phyloP scores from a whole-genome alignment of 2,797 vertebrate species.

The Harpagifer antarcticus region DNA sequence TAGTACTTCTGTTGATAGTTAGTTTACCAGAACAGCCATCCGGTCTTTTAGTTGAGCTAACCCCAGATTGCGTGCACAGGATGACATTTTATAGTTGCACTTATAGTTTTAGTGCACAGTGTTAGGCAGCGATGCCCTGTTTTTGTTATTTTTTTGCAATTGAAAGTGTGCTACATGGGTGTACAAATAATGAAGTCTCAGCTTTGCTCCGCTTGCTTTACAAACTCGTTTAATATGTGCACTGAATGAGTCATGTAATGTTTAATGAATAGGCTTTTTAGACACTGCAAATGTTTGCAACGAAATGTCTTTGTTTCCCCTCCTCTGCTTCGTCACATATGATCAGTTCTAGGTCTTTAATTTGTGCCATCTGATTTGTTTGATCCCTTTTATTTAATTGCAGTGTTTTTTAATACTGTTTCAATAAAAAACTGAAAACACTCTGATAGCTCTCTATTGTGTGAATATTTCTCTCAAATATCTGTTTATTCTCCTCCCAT shows the following conservation, averaged over 20 bases:
- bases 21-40: constrained; percentile 59
- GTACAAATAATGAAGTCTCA: constrained; percentile 73
- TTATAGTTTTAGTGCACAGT: constrained; percentile 64
- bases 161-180: constrained; percentile 68
- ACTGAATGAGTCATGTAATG: constrained; percentile 83
- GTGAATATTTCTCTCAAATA: constrained; percentile 13
- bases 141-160: constrained; percentile 61
- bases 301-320: constrained; percentile 65
- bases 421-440: constrained; percentile 84
- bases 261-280: constrained; percentile 78
- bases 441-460: constrained; percentile 17
- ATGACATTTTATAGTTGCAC: constrained; percentile 65
- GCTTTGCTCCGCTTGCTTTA: constrained; percentile 79
- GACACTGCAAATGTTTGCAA: constrained; percentile 87
- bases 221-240: constrained; percentile 80
- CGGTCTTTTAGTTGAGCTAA: constrained; percentile 56
- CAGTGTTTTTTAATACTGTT: constrained; percentile 85
- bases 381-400: constrained; percentile 85
- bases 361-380: constrained; percentile 77
- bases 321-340: constrained; percentile 72
- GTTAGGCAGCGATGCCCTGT: constrained; percentile 54
- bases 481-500: background rate
- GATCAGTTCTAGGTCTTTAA: constrained; percentile 70
- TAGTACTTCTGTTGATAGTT: constrained; percentile 54
- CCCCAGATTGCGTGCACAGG: constrained; percentile 54